Evolutionary conservation across 2,888 invertebrate species (phyloP).

Genomic region (Herminia tarsipennalis): DNA sequence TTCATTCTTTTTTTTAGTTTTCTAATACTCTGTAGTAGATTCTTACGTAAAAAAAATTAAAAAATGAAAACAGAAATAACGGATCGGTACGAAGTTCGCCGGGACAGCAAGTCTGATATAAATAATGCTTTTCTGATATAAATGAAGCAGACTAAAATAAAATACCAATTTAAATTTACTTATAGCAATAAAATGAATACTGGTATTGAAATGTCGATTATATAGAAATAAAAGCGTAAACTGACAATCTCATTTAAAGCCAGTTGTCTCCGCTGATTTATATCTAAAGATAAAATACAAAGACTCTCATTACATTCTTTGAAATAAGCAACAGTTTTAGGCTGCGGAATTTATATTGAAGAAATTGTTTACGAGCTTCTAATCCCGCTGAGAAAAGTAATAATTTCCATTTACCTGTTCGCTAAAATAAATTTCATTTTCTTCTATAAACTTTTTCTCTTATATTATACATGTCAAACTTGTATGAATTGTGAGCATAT

Average conservation of each 20-base stretch:
- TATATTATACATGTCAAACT: too few species aligned
- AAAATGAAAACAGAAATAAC: too few species aligned
- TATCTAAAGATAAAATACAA: slow-evolving; percentile 21
- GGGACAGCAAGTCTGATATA: too few species aligned
- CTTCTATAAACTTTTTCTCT: not conserved
- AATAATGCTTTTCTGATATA: too few species aligned
- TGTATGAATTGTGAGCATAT: too few species aligned
- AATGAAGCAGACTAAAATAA: too few species aligned
- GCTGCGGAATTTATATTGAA: slow-evolving; percentile 41
- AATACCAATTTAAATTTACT: not conserved
- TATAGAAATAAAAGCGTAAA: slow-evolving; percentile 13
- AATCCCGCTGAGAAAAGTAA: slow-evolving; percentile 19
- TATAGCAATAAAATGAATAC: slow-evolving; percentile 6
- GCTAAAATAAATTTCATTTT: not conserved
- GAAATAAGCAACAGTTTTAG: slow-evolving; percentile 26
- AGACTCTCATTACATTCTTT: slow-evolving; percentile 38
- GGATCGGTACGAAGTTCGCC: too few species aligned
- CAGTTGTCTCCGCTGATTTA: slow-evolving; percentile 18
- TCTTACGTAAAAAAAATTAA: too few species aligned
- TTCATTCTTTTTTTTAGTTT: too few species aligned
- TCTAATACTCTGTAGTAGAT: too few species aligned
- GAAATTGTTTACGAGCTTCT: slow-evolving; percentile 32
- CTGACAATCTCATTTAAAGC: slow-evolving; percentile 18
- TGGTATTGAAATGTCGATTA: slow-evolving; percentile 4
- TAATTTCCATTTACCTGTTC: slow-evolving; percentile 4